phyloP scores from a whole-genome alignment of 2,888 invertebrate genomes.

The Dastarcus helophoroides region DNA sequence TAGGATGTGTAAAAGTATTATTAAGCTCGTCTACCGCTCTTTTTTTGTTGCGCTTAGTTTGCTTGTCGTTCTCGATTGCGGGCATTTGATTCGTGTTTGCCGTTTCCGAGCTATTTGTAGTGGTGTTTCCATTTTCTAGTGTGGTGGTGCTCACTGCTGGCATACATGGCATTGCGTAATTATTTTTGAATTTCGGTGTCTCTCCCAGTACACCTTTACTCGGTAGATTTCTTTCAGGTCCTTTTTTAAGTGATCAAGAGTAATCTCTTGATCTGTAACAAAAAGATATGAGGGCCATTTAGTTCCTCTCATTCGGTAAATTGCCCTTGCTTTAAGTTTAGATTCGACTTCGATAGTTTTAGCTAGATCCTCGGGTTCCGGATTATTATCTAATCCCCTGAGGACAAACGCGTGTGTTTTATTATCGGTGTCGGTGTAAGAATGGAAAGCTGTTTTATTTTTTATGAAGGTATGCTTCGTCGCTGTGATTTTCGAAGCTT shows the following conservation, averaged over 20 bases:
- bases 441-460: too few relatives aligned
- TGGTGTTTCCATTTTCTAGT: too few relatives aligned
- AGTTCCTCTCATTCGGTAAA: constrained; percentile 4
- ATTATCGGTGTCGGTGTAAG: background rate
- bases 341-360: background rate
- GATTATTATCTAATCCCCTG: background rate
- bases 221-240: background rate
- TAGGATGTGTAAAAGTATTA: background rate
- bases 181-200: background rate
- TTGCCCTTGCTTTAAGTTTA: constrained; percentile 1
- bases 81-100: background rate
- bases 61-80: background rate
- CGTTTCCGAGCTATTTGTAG: too few relatives aligned
- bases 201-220: constrained; percentile 1
- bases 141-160: too few relatives aligned
- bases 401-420: constrained; percentile 6
- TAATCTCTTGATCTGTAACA: background rate
- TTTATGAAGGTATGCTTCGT: too few relatives aligned
- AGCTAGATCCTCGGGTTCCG: background rate
- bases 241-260: background rate
- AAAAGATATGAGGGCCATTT: background rate
- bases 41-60: background rate
- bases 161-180: too few relatives aligned
- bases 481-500: too few relatives aligned
- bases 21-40: constrained; percentile 1